Base-by-base conservation (phyloP, 2,888 invertebrate genomes). In the Biston stratarius region DNA sequence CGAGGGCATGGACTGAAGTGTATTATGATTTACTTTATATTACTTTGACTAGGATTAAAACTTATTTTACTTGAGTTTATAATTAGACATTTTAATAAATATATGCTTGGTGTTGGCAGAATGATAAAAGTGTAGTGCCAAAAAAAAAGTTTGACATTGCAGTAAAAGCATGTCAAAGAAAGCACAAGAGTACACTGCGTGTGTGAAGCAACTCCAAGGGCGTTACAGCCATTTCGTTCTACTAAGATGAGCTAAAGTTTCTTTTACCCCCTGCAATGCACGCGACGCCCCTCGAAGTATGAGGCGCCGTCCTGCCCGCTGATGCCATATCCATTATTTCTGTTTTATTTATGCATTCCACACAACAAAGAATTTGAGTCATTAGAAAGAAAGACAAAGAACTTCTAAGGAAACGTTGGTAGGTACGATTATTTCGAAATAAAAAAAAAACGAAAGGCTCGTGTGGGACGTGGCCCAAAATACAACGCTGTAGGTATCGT, bases 261-360 rank as follows among this genome's bases (percentile, higher is more conserved):
- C 55, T 66, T 64, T 72, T 74, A 70, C 73, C 73, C 76, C 76
- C 72, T 68, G 70, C 69, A 61, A 69, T 64, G 70, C 76, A 77
- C 69, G 73, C 69, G 73, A 55, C 77, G 73, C 72, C 75, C 77
- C 64, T 61, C 64, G 52, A 62, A 61, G 69, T 72, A 73, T 64
- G 71, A 65, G 74, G 73, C 70, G 73, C 73, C 73, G 73, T 76
- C 68, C 66, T 75, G 73, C 71, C 75, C 76, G 69, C 65, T 74
- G 71, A 69, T 65, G 64, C 59, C 67, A 58, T 51, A 66, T 70
- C 57, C 58, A 67, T 71, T 75, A 74, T 70, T 72, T 73, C 73
- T 74, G 74, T 69, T 74, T 74, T 71, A 70, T 74, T 69, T 63
- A 64, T 70, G 70, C 69, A 72, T 75, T 71, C 70, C 66, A 67